A percentile compares a stretch with the other conserved stretches of the same genome.
These are phyloP conservation scores for Platalea minor DNA, from an alignment of 2,797 vertebrate species.

Conservation along the genomic window DNA sequence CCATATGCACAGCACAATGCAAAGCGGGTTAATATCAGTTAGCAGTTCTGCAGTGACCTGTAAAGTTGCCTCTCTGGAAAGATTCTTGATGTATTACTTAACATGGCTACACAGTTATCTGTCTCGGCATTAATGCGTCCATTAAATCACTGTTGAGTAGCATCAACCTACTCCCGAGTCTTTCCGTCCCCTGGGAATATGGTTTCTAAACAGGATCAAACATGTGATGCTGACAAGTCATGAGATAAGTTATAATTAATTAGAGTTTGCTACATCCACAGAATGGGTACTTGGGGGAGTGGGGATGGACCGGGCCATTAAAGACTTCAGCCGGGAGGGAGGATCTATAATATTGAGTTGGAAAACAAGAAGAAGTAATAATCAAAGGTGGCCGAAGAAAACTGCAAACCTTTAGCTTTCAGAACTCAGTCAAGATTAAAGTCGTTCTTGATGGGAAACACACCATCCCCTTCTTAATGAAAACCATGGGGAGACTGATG, in stretches of 20 bases:
- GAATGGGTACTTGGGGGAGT: conserved; percentile 55
- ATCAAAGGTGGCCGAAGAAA: conserved; percentile 62
- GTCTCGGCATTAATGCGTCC: conserved; percentile 46
- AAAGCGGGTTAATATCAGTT: conserved; percentile 39
- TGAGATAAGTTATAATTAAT: conserved; percentile 65
- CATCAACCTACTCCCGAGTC: conserved; percentile 39
- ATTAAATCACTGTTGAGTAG: conserved; percentile 61
- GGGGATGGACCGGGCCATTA: conserved; percentile 41
- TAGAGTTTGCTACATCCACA: conserved; percentile 59
- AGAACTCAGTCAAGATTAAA: conserved; percentile 65
- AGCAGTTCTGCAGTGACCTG: conserved; percentile 32
- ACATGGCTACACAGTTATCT: conserved; percentile 35
- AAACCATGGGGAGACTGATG: conserved; percentile 49
- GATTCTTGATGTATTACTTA: conserved; percentile 52
- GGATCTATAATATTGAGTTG: conserved; percentile 62
- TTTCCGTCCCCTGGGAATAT: conserved; percentile 53
- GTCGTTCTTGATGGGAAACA: conserved; percentile 63
- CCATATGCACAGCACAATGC: not conserved
- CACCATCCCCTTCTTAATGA: conserved; percentile 56
- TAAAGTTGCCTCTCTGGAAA: conserved; percentile 44
- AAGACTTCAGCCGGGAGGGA: conserved; percentile 32
- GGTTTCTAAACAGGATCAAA: conserved; percentile 67
- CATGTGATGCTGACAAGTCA: conserved; percentile 60
- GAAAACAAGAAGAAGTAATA: conserved; percentile 56
- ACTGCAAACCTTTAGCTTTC: conserved; percentile 66